Evolutionary conservation across 2,797 vertebrate species (phyloP).

Genomic region (Columba guinea): DNA sequence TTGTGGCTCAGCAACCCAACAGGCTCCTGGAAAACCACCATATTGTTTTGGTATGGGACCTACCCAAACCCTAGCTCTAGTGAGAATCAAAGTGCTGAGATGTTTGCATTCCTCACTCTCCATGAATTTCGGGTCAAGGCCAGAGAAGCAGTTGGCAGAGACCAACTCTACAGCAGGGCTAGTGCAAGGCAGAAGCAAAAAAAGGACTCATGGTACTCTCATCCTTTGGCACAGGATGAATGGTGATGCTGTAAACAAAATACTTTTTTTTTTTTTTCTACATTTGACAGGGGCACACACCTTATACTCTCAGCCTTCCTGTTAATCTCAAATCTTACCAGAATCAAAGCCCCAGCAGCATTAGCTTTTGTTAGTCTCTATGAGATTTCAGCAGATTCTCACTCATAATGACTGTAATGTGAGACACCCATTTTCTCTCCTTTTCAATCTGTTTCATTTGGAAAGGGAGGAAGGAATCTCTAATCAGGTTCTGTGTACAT

Average conservation of each 20-base stretch:
- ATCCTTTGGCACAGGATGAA: background rate
- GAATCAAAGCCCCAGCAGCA: background rate
- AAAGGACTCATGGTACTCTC: background rate
- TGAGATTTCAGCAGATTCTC: background rate
- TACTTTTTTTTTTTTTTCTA: background rate
- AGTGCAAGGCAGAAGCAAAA: background rate
- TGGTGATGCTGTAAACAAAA: background rate
- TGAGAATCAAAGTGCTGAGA: background rate
- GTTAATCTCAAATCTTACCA: background rate
- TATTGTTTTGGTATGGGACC: too few species aligned
- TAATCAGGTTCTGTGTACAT: background rate
- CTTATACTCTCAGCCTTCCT: background rate
- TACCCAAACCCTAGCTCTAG: background rate
- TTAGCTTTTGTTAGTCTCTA: background rate
- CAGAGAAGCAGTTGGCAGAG: background rate
- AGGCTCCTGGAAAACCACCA: background rate
- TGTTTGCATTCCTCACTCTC: background rate
- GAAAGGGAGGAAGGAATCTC: background rate
- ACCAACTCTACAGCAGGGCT: background rate
- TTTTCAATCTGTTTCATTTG: background rate
- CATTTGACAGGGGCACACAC: background rate
- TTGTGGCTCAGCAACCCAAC: background rate
- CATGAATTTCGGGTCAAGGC: rapidly evolving
- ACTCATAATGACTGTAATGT: background rate
- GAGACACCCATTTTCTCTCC: rapidly evolving